Evolutionary conservation across 2,113 vertebrate genomes (phyloP).

Genomic region (Anser brachyrhynchus): DNA sequence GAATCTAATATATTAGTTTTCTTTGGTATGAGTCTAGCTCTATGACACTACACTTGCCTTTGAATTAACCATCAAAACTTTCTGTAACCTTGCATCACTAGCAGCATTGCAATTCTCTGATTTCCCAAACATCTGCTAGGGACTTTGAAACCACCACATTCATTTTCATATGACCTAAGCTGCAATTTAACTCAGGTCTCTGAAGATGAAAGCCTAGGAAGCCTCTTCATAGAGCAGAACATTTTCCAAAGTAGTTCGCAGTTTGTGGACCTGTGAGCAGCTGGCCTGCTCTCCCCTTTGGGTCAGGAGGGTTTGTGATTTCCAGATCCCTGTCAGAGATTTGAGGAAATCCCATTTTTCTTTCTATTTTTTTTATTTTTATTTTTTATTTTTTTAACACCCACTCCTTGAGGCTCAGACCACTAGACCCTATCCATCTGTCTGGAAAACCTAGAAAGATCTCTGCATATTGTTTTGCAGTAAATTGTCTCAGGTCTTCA

Average conservation of each 20-base stretch:
- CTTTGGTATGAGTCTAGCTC: neutral
- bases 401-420: neutral
- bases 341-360: neutral
- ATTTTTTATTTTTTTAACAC: neutral
- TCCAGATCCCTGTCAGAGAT: neutral
- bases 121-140: conserved; percentile 58
- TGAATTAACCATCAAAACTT: neutral
- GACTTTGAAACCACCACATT: conserved; percentile 49
- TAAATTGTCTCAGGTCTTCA: neutral
- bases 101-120: neutral
- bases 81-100: neutral
- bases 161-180: conserved; percentile 39
- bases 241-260: neutral
- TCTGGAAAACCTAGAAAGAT: neutral
- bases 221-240: conserved; percentile 6
- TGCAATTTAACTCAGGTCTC: conserved; percentile 39
- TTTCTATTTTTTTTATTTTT: neutral
- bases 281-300: neutral
- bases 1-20: neutral
- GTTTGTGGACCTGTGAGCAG: conserved; percentile 1
- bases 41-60: neutral
- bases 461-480: neutral
- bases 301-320: neutral
- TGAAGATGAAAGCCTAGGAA: conserved; percentile 49
- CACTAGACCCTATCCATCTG: neutral